Evolutionary conservation across 37 sponge, comb jelly and placozoan genomes (phyloP).

Genomic region (Cladorhizidae sp.): DNA sequence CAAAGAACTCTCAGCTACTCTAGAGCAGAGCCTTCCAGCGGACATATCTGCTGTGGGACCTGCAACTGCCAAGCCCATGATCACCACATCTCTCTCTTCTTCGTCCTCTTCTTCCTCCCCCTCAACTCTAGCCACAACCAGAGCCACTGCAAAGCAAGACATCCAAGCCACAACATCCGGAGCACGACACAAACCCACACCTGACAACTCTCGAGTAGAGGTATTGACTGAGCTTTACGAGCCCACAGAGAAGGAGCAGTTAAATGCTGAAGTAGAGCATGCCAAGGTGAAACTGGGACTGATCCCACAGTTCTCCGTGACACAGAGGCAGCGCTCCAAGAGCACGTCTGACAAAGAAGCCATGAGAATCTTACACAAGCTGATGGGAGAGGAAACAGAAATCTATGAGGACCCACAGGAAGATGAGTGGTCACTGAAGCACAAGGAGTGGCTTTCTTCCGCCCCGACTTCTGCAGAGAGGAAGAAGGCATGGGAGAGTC

Average conservation of each 20-base stretch:
- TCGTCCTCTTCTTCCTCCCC: background rate
- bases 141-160: background rate
- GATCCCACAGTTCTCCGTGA: constrained; percentile 16
- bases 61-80: background rate
- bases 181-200: constrained; percentile 1
- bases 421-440: constrained; percentile 15
- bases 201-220: background rate
- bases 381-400: background rate
- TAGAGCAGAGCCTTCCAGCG: background rate
- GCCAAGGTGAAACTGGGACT: constrained; percentile 39
- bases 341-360: constrained; percentile 21
- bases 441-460: constrained; percentile 25
- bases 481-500: constrained; percentile 26
- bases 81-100: background rate
- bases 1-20: background rate
- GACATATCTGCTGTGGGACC: background rate
- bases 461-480: constrained; percentile 45
- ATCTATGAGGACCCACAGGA: background rate
- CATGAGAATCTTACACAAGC: constrained; percentile 16
- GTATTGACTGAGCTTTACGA: background rate
- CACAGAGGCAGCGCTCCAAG: background rate
- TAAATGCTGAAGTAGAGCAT: constrained; percentile 17
- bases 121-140: background rate
- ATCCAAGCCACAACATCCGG: background rate
- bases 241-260: background rate